Evolutionary conservation across 2,113 vertebrate genomes (phyloP).

Genomic region (Pseudorasbora parva): DNA sequence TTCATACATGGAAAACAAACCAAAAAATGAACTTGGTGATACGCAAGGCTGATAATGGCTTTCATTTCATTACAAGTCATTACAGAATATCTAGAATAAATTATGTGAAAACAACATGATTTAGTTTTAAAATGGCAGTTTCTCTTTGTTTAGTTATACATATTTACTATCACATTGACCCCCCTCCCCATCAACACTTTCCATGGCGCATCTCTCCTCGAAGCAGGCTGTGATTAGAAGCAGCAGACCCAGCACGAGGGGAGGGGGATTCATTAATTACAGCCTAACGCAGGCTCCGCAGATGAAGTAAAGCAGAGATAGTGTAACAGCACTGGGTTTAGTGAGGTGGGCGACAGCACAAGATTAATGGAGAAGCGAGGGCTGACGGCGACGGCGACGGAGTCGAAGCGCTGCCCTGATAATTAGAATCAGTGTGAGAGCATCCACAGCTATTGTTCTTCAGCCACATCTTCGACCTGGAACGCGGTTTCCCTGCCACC

Average conservation of each 20-base stretch:
- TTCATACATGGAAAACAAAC: background rate
- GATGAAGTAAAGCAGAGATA: constrained; percentile 85
- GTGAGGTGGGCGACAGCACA: constrained; percentile 83
- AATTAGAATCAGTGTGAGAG: constrained; percentile 80
- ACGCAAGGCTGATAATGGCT: background rate
- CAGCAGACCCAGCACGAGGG: constrained; percentile 51
- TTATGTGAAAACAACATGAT: background rate
- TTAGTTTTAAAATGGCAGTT: background rate
- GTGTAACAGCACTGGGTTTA: constrained; percentile 81
- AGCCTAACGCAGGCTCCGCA: constrained; percentile 72
- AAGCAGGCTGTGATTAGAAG: constrained; percentile 50
- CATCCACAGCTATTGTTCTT: constrained; percentile 77
- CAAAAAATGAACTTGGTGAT: background rate
- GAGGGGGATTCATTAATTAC: constrained; percentile 83
- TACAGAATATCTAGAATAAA: background rate
- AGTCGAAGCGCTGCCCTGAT: constrained; percentile 80
- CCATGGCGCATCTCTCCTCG: constrained; percentile 30
- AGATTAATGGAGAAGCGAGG: constrained; percentile 82
- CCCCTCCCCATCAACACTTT: constrained; percentile 53
- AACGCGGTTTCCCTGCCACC: constrained; percentile 23
- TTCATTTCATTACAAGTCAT: background rate
- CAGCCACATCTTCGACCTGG: constrained; percentile 70
- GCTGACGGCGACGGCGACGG: constrained; percentile 79
- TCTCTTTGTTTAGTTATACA: constrained; percentile 30
- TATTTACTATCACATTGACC: constrained; percentile 14